Percentiles rank a stretch among this genome's conserved stretches.
Conservation (phyloP, 2,113 vertebrate species). For the Hyaena hyaena region DNA sequence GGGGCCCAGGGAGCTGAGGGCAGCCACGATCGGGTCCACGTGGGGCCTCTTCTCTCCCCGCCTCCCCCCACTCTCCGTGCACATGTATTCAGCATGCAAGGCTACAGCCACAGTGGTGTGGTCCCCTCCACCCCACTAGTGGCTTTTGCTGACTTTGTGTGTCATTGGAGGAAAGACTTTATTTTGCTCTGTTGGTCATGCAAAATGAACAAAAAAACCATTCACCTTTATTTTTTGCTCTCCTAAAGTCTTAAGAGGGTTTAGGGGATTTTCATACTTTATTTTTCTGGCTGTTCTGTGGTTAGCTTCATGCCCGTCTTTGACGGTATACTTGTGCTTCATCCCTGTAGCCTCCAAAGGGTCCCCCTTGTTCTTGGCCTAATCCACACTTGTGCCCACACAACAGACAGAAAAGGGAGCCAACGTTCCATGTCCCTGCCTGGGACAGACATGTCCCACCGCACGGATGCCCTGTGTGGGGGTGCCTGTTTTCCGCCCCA, state of each 20-base stretch:
- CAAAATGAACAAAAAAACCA: not conserved
- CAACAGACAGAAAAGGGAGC: rapidly evolving
- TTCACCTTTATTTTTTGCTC: not conserved
- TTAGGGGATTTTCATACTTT: not conserved
- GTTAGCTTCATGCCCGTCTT: slow-evolving; percentile 56
- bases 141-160: not conserved
- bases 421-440: rapidly evolving
- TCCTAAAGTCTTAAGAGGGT: not conserved
- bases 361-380: not conserved
- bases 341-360: not conserved
- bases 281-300: not conserved
- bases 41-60: not conserved
- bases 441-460: rapidly evolving
- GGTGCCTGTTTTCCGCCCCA: not conserved
- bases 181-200: not conserved
- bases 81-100: rapidly evolving
- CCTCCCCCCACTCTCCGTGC: not conserved
- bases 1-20: not conserved
- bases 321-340: slow-evolving; percentile 15
- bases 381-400: not conserved
- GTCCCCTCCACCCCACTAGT: rapidly evolving
- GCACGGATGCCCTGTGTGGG: not conserved
- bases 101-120: not conserved
- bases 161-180: not conserved
- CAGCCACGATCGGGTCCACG: not conserved